Evolutionary conservation across 2,888 invertebrate species (phyloP), one percentile per base, ranked within the genome.

Genomic region (Cinara cedri): DNA sequence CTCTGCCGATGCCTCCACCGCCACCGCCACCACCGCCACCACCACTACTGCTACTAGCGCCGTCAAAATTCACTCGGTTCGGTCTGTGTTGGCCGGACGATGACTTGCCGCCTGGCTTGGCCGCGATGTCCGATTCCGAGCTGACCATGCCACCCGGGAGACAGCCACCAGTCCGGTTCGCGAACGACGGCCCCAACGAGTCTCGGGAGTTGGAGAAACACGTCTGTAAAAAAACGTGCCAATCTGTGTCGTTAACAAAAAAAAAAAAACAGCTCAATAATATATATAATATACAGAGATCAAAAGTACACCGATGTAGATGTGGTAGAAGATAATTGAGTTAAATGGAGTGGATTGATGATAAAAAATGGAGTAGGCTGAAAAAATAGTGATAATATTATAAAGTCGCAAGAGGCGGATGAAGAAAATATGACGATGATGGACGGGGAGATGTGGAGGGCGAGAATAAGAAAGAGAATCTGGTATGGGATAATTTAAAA

Each of bases 121-220:
- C 86, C 93, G 93, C 86, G 92, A 92, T 84, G 91, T 90, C 82
- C 90, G 89, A 84, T 90, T 89, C 76, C 46, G 76, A 76, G 26
- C 66, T 76, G 76, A 85, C 89, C n/a, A 57, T 89, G 81, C 89
- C 89, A 83, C 88, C 86, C 85, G 90, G 88, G 83, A 86, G 51
- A 62, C 74, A 74, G 34, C 49, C 42, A 19, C 49, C 19, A 89
- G 84, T 80, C 16, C 90, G 88, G 86, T 91, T 91, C 84, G 90
- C 88, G 86, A 90, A 90, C 84, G 90, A 90, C 83, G 90, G 89
- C 83, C 91, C 89, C 85, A 92, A 88, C 84, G 93, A 93, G 85
- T 93, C 92, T 84, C 92, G 89, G 84, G 92, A 92, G 85, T 90
- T 88, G 84, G 90, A 89, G 85, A 91, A 90, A 87, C 90, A 91